Base-by-base conservation (phyloP, 2,888 invertebrate genomes). In the Ferrisia virgata region DNA sequence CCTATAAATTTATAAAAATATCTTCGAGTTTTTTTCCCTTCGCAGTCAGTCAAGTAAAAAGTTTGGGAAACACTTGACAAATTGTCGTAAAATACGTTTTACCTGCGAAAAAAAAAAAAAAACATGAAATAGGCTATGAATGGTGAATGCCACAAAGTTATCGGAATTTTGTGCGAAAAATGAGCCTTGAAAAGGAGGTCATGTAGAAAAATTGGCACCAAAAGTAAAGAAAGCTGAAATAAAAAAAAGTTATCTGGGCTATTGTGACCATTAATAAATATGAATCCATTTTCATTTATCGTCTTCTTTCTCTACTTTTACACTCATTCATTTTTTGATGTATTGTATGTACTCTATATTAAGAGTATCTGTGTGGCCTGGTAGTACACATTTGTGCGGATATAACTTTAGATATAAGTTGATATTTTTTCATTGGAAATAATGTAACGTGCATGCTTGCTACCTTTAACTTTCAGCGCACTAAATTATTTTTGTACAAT, bases 261-360 rank as follows among this genome's bases (percentile, higher is more conserved):
- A 72, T 72, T 72, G 72, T 72, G 72, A 36, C 72, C 72, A 72
- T 36, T 36, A n/a, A 72, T 64, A 47, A 47, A 47, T 47, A 47
- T 47, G 47, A 72, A 72, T 72, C 33, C 72, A 72, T 64, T 64
- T 64, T 64, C 28, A 64, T 64, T 64, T 28, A 9, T 28, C 64
- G n/a, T 64, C 64, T 64, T 18, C 8, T 47, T 18, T 5, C 47
- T 47, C 47, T 18, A 18, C 18, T 9, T 18, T 18, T 18, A 40
- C 3, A 47, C 64, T 64, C 64, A 28, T 64, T 64, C 18, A 47
- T 64, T 64, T n/a, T 64, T 31, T 25, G 28, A 64, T 64, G 28
- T 9, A 28, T 28, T 64, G 58, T 58, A 47, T 47, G 11, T 40
- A 18, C 18, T 28, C 28, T 2, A 31, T 64, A 64, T 11, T 11